A percentile compares a stretch with the other conserved stretches of the same genome.
Evolutionary conservation across 2,888 invertebrate genomes (phyloP).

Genomic region (Physocephala rufipes): DNA sequence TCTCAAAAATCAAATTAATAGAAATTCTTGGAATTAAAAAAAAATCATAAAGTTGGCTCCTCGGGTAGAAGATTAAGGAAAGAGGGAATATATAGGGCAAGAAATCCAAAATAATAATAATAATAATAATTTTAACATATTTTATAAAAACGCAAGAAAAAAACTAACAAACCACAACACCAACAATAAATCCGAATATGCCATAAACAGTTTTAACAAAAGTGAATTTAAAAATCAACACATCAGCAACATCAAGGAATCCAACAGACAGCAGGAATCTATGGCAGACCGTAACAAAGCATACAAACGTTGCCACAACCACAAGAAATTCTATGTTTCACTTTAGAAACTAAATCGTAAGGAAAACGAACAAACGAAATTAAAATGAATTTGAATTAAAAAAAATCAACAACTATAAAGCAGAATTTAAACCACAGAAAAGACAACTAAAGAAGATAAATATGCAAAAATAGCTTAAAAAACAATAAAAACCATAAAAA

Average conservation of each 20-base stretch:
- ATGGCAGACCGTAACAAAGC: conserved; percentile 24
- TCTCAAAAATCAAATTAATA: too few relatives aligned
- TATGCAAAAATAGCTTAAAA: conserved; percentile 34
- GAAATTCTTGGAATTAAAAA: too few relatives aligned
- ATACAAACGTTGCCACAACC: not conserved
- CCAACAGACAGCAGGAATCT: conserved; percentile 28
- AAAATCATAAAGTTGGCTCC: too few relatives aligned
- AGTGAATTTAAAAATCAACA: conserved; percentile 5
- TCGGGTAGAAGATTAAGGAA: too few relatives aligned
- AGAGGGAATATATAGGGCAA: too few relatives aligned
- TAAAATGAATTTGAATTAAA: conserved; percentile 46
- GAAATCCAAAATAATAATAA: too few relatives aligned
- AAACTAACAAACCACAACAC: conserved; percentile 8
- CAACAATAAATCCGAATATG: not conserved
- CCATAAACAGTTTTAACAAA: conserved; percentile 16
- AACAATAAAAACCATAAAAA: conserved; percentile 1
- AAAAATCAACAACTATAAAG: conserved; percentile 37
- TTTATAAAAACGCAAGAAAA: not conserved
- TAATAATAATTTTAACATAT: too few relatives aligned
- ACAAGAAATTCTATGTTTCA: not conserved
- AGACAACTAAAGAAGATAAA: not conserved
- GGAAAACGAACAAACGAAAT: conserved; percentile 49
- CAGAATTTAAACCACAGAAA: conserved; percentile 9
- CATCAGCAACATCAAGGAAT: conserved; percentile 9
- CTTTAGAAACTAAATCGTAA: not conserved